Base-by-base conservation (phyloP, 2,888 invertebrate genomes). In the Pyrrhosoma nymphula region DNA sequence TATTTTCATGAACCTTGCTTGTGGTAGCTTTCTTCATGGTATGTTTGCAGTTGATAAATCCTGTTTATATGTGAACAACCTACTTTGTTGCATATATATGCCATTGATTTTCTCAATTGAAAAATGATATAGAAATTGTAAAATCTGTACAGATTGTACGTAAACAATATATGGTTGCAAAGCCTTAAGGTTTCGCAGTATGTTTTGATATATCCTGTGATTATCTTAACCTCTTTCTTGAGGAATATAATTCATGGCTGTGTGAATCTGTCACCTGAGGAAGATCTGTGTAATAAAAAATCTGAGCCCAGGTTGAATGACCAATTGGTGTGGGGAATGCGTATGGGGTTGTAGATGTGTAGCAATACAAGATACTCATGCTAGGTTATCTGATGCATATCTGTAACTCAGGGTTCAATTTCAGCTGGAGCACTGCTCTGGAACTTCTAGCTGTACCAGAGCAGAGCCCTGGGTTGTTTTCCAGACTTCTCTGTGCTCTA, bases 71-170 rank as follows among this genome's bases (percentile, higher is more conserved):
- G 47, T 93, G 93, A 69, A 63, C 93, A 93, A 75, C 93, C 69
- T 93, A 93, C 47, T 69, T 93, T 69, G 69, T 93, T 93, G 47
- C 69, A 93, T 69, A 69, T 93, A 69, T 93, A 93, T 93, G 75
- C 63, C 69, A 93, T 26, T 93, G 69, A 69, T 47, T 93, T 63
- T 93, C 63, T 93, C 35, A 75, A 69, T 93, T 93, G 93, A 69
- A 93, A 69, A 47, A 93, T 93, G 55, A 47, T 93, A 93, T 93
- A 93, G 93, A 93, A 47, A 69, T 93, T 93, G 93, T 93, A 93
- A 93, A 93, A 93, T 93, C 93, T 93, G 93, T 93, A 93, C 93
- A 93, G 93, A 93, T 93, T 93, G 69, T 93, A 75, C 93, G 75
- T 93, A 93, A 93, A 93, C 93, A 93, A 93, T 93, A 93, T 93